Conservation (phyloP, 2,797 vertebrate species). For the Geotrypetes seraphini region DNA sequence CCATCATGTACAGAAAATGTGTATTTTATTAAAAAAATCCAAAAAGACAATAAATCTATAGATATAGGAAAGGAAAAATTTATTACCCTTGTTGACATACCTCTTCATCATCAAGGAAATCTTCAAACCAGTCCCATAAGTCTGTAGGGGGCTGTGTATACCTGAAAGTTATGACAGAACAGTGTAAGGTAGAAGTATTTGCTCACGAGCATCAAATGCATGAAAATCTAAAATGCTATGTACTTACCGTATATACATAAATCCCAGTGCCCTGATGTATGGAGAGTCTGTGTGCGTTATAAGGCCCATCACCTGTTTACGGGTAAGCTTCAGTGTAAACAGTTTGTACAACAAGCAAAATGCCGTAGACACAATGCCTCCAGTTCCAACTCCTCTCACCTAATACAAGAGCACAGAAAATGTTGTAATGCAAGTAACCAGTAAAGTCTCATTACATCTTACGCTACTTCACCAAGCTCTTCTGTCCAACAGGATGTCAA, state of each 20-base stretch:
- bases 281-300: slow-evolving; percentile 96
- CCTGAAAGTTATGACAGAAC: slow-evolving; percentile 54
- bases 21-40: neutral
- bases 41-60: too few species aligned
- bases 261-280: slow-evolving; percentile 96
- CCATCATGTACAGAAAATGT: too few species aligned
- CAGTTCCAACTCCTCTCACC: slow-evolving; percentile 96
- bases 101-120: slow-evolving; percentile 99
- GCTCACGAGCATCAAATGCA: neutral
- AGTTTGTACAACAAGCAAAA: slow-evolving; percentile 97
- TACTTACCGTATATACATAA: slow-evolving; percentile 97
- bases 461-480: too few species aligned
- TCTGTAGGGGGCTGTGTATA: slow-evolving; percentile 96
- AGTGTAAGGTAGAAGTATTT: slow-evolving; percentile 1
- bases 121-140: slow-evolving; percentile 96
- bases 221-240: slow-evolving; percentile 1
- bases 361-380: slow-evolving; percentile 95
- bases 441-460: too few species aligned
- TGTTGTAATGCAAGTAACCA: too few species aligned
- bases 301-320: slow-evolving; percentile 97
- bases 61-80: slow-evolving; percentile 50
- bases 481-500: too few species aligned
- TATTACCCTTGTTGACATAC: slow-evolving; percentile 98
- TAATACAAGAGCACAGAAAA: too few species aligned
- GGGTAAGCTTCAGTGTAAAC: slow-evolving; percentile 95